These are phyloP conservation scores for Sycobia sp. DNA, from an alignment of 1,140 invertebrate genomes.

Conservation along the genomic window DNA sequence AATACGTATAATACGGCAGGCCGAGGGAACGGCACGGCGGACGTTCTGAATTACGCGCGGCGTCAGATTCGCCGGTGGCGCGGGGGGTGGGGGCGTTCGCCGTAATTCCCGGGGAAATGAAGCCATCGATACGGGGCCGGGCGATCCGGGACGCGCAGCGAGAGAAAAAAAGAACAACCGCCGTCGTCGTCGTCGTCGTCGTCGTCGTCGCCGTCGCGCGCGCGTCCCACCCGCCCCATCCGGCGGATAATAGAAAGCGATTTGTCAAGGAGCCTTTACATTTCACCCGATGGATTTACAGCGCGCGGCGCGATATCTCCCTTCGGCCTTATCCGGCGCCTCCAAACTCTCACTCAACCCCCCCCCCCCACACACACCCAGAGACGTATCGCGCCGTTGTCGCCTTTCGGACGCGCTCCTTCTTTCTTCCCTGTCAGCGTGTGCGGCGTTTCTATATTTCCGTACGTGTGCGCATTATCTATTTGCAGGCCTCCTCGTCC, in stretches of 20 bases:
- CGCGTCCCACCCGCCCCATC: too few species aligned
- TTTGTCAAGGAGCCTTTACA: conserved; percentile 60
- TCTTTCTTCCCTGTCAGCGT: background rate
- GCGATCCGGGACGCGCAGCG: conserved; percentile 51
- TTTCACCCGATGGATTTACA: conserved; percentile 54
- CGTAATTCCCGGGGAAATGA: conserved; percentile 17
- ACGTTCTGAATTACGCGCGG: conserved; percentile 17
- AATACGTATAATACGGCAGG: too few species aligned
- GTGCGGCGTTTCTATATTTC: too few species aligned
- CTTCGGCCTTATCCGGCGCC: too few species aligned
- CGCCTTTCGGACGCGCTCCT: conserved; percentile 38
- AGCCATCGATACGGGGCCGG: conserved; percentile 28
- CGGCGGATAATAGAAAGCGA: conserved; percentile 63
- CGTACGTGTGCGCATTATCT: too few species aligned
- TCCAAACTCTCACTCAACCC: conserved; percentile 49
- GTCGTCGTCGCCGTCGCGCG: too few species aligned
- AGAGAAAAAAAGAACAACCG: conserved; percentile 42
- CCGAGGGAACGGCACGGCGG: too few species aligned
- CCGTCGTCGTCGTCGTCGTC: too few species aligned
- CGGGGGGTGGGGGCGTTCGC: too few species aligned
- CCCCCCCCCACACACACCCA: too few species aligned
- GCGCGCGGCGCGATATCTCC: conserved; percentile 48
- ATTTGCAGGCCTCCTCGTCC: too few species aligned
- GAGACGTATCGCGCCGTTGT: conserved; percentile 13
- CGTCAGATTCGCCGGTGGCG: conserved; percentile 9